Percentiles rank a stretch among this genome's conserved stretches.
Evolutionary conservation across 1,140 invertebrate genomes (phyloP).

Genomic region (Neodiprion pinetum): DNA sequence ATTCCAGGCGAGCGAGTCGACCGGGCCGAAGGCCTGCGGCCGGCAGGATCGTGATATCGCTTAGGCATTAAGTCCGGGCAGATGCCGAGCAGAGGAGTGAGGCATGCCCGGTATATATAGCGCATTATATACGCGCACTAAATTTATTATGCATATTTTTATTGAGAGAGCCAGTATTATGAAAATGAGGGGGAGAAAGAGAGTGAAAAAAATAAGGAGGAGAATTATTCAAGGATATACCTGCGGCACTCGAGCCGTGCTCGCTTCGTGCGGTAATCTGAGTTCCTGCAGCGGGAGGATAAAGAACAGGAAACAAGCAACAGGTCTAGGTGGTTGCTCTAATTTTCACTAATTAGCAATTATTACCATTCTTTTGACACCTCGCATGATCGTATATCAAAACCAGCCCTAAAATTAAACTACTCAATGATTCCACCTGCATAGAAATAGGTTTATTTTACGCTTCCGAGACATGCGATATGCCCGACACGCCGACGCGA

Average conservation of each 20-base stretch:
- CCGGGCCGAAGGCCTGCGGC: neutral
- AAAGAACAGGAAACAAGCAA: slow-evolving; percentile 13
- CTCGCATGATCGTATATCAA: slow-evolving; percentile 10
- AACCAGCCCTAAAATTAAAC: slow-evolving; percentile 5
- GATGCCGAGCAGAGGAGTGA: neutral
- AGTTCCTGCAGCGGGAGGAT: neutral
- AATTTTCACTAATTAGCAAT: slow-evolving; percentile 12
- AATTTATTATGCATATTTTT: neutral
- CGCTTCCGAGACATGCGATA: neutral
- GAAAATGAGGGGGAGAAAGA: neutral
- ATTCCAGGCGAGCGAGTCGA: too few species aligned
- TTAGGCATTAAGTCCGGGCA: neutral
- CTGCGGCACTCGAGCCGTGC: neutral
- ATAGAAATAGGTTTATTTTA: slow-evolving; percentile 13
- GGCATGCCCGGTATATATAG: neutral
- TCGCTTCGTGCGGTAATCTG: neutral
- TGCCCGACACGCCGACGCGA: neutral
- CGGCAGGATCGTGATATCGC: neutral
- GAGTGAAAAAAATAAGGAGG: neutral
- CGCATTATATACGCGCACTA: neutral
- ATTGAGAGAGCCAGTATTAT: slow-evolving; percentile 1
- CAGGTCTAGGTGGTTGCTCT: neutral
- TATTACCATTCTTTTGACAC: slow-evolving; percentile 12
- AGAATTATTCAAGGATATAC: slow-evolving; percentile 2
- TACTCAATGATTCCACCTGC: neutral